A percentile compares a stretch with the other conserved stretches of the same genome.
Conservation (phyloP, 2,888 invertebrate genomes). For the Drosophila demipolita region DNA sequence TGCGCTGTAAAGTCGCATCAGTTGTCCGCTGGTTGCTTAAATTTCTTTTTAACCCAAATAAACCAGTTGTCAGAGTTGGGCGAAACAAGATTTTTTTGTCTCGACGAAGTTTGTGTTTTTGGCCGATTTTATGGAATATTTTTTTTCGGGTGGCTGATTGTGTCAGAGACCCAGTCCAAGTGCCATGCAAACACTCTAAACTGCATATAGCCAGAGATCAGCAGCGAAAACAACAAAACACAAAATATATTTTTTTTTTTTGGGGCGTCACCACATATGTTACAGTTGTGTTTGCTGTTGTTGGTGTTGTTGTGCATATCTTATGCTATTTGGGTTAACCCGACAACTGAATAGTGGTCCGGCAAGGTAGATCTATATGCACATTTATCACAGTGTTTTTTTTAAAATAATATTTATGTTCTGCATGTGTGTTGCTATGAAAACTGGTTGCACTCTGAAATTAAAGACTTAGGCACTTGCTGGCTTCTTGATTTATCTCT, state of each 20-base stretch:
- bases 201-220: slow-evolving; percentile 50
- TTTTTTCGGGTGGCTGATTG: slow-evolving; percentile 40
- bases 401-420: slow-evolving; percentile 26
- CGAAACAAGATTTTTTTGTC: slow-evolving; percentile 55
- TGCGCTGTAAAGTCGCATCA: slow-evolving; percentile 48
- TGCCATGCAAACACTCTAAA: slow-evolving; percentile 59
- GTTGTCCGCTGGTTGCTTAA: slow-evolving; percentile 42
- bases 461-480: slow-evolving; percentile 63
- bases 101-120: slow-evolving; percentile 42
- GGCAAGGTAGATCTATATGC: slow-evolving; percentile 48
- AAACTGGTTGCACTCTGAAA: slow-evolving; percentile 50
- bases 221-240: slow-evolving; percentile 25
- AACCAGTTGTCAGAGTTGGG: slow-evolving; percentile 67
- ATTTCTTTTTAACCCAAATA: slow-evolving; percentile 82
- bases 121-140: slow-evolving; percentile 8
- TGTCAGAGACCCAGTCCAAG: slow-evolving; percentile 60
- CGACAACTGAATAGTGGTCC: slow-evolving; percentile 56
- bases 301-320: slow-evolving; percentile 24
- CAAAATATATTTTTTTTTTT: slow-evolving; percentile 22
- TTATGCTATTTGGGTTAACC: slow-evolving; percentile 60
- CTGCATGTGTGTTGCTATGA: slow-evolving; percentile 3
- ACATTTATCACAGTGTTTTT: slow-evolving; percentile 47
- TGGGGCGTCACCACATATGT: slow-evolving; percentile 41
- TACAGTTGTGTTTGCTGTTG: slow-evolving; percentile 38
- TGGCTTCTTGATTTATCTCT: slow-evolving; percentile 64